These are phyloP conservation scores for Trichechus manatus DNA, from an alignment of 2,113 vertebrate species.

Conservation along the genomic window DNA sequence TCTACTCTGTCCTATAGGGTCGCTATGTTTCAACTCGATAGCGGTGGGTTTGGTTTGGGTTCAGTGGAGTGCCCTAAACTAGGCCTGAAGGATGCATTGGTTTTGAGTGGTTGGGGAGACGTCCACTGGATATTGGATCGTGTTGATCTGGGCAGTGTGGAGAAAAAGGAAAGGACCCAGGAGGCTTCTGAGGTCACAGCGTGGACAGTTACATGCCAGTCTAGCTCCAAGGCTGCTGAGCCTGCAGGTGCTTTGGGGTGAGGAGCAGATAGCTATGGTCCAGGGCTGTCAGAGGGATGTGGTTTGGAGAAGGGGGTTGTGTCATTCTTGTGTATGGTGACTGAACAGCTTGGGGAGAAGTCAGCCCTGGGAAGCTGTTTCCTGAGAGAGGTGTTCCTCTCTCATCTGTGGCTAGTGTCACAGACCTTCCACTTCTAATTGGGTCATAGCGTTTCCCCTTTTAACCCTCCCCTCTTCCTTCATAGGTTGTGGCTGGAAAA, in stretches of 20 bases:
- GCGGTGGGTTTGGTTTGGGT: neutral
- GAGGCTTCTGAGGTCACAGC: neutral
- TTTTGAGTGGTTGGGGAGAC: neutral
- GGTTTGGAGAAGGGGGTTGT: neutral
- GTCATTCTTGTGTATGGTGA: neutral
- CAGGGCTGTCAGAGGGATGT: constrained; percentile 20
- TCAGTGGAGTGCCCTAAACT: neutral
- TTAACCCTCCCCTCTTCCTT: neutral
- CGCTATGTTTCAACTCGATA: neutral
- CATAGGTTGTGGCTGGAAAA: constrained; percentile 38
- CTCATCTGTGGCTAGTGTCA: constrained; percentile 29
- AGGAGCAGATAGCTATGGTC: constrained; percentile 21
- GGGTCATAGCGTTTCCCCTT: constrained; percentile 31
- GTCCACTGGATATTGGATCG: neutral
- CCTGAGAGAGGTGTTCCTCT: neutral
- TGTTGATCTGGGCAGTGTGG: too few relatives aligned
- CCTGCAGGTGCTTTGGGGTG: constrained; percentile 3
- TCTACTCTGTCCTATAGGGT: neutral
- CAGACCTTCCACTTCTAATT: neutral
- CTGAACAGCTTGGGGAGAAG: neutral
- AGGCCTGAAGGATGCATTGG: neutral
- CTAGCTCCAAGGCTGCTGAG: constrained; percentile 2
- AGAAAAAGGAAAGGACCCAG: neutral
- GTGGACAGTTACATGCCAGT: neutral
- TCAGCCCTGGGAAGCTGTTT: constrained; percentile 62